A percentile compares a stretch with the other conserved stretches of the same genome.
These are phyloP conservation scores for Oreohelix idahoensis DNA, from an alignment of 1,140 invertebrate genomes.

Conservation along the genomic window DNA sequence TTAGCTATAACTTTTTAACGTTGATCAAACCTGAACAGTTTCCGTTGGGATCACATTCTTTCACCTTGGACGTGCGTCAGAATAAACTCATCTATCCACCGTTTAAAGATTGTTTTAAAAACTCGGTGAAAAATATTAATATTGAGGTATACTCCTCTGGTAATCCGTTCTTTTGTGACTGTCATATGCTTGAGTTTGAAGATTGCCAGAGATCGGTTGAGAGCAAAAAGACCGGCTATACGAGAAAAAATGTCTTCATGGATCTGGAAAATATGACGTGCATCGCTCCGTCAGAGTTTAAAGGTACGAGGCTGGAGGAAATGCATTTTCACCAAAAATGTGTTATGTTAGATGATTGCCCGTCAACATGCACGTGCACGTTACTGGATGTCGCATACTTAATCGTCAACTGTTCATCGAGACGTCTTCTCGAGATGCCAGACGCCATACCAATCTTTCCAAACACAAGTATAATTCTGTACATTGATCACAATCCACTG, in stretches of 20 bases:
- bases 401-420: slow-evolving; percentile 35
- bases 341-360: slow-evolving; percentile 35
- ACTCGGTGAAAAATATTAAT: slow-evolving; percentile 1
- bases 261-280: slow-evolving; percentile 37
- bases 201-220: slow-evolving; percentile 35
- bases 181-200: slow-evolving; percentile 40
- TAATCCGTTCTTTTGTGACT: slow-evolving; percentile 51
- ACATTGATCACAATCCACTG: slow-evolving; percentile 34
- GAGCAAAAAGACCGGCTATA: background rate
- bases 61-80: slow-evolving; percentile 37
- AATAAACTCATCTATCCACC: slow-evolving; percentile 41
- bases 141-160: slow-evolving; percentile 8
- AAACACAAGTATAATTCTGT: slow-evolving; percentile 16
- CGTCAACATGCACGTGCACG: slow-evolving; percentile 22
- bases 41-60: slow-evolving; percentile 1
- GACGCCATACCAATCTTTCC: slow-evolving; percentile 22
- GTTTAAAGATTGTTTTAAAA: slow-evolving; percentile 32
- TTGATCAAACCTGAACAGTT: slow-evolving; percentile 32
- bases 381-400: slow-evolving; percentile 22
- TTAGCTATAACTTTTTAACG: slow-evolving; percentile 35
- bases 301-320: background rate
- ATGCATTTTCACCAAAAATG: slow-evolving; percentile 31
- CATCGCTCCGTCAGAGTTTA: background rate
- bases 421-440: slow-evolving; percentile 31
- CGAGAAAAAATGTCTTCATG: slow-evolving; percentile 6